These are phyloP conservation scores for Amphipyra tragopoginis DNA, from an alignment of 2,888 invertebrate species.

Conservation along the genomic window DNA sequence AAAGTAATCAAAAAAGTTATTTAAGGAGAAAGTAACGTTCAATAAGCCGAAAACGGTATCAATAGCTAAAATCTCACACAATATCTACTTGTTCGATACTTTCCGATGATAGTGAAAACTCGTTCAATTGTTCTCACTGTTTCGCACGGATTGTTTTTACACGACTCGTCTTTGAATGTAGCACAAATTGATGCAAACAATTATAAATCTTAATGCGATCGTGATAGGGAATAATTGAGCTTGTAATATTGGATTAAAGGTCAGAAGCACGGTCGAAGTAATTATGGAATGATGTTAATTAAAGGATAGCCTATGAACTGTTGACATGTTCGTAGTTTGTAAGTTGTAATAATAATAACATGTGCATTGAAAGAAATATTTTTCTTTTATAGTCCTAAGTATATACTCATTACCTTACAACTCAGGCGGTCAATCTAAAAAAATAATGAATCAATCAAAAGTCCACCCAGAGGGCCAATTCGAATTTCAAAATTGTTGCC, in stretches of 20 bases:
- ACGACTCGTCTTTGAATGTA: conserved; percentile 19
- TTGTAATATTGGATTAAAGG: background rate
- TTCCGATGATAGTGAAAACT: conserved; percentile 66
- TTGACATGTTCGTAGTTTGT: conserved; percentile 7
- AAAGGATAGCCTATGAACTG: conserved; percentile 16
- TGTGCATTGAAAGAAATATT: too few species aligned
- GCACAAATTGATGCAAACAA: conserved; percentile 10
- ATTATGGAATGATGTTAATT: conserved; percentile 26
- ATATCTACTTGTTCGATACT: conserved; percentile 43
- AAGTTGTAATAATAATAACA: too few species aligned
- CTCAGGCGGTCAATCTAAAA: too few species aligned
- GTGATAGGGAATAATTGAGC: background rate
- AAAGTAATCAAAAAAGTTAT: too few species aligned
- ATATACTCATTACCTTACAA: too few species aligned
- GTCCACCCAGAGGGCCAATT: too few species aligned
- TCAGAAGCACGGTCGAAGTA: too few species aligned
- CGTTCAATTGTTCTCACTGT: conserved; percentile 62
- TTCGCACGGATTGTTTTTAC: conserved; percentile 52
- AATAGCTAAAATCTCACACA: conserved; percentile 34
- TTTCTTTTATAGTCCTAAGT: too few species aligned
- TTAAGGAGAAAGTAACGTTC: conserved; percentile 42
- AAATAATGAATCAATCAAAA: too few species aligned
- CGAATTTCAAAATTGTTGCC: too few species aligned
- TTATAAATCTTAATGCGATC: background rate
- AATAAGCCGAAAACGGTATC: conserved; percentile 21